Base-by-base conservation (phyloP, 2,888 invertebrate genomes). In the Heliothis peltigera region DNA sequence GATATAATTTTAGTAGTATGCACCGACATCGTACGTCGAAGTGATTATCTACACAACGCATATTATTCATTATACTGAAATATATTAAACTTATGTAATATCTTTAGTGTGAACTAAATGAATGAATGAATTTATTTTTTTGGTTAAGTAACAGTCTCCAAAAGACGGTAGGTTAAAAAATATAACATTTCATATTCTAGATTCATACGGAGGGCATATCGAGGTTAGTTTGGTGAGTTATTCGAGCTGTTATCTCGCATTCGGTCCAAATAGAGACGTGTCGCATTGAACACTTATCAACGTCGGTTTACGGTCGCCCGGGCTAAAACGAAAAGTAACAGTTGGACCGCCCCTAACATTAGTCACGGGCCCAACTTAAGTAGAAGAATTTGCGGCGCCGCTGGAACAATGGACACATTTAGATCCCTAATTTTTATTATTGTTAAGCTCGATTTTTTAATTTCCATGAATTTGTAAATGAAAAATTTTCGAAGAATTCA, bases 281-380 rank as follows among this genome's bases (percentile, higher is more conserved):
- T 87, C 87, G 85, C 85, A 85, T 88, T 78, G 88, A 87, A 89
- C 87, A 91, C 89, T 90, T 90, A 90, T 90, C 91, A 90, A 89
- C 83, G 91, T 91, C 90, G 86, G 77, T 86, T 88, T 87, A 88
- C 84, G 88, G 88, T 87, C 82, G 85, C 84, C 82, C 80, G 84
- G 84, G 86, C 87, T 91, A 87, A 88, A 91, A 85, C 86, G 86
- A 87, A 91, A 90, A 86, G 88, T 89, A 86, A 85, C 87, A 84
- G 87, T 84, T 79, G 83, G 81, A 79, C 83, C 84, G 80, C 82
- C 86, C 81, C 79, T 72, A 66, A 74, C 87, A 92, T 92, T 92
- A 91, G 88, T 92, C 89, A 89, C 85, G 82, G 67, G 81, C 81
- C 86, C 83, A 81, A 88, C 85, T 89, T 89, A 87, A 89, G 89